Evolutionary conservation across 2,797 vertebrate species (phyloP), one percentile per base, ranked within the genome.

Genomic region (Tachyglossus aculeatus): DNA sequence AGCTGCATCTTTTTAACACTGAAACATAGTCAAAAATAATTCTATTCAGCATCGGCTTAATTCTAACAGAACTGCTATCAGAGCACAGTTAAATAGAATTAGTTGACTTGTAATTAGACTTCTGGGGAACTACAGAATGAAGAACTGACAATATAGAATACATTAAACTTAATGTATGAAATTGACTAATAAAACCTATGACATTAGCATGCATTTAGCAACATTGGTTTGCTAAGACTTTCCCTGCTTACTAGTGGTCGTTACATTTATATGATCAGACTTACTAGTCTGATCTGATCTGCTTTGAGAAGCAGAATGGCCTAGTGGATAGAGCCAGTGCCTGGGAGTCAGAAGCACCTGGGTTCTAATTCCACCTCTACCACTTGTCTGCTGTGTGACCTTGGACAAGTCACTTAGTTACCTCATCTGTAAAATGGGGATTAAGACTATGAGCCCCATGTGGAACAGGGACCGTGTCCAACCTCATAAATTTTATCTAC

Each of bases 11-110:
- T 81, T 77, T 68, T 82, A 77, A 74, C 74, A 73, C 4, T 61
- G 70, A 82, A 77, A 78, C 72, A 65, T 13, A 48, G 77, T 57
- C 72, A 77, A 65, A 86, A 85, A 80, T 74, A 48, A 60, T 78
- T 72, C 47, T 64, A 32, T 76, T 80, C 25, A 37, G 67, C 25
- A 48, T 61, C 60, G 73, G 82, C 83, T 71, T 29, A 60, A 50
- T 78, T 84, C 47, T 57, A 80, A 66, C 56, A 24, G 29, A 83
- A 63, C 69, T 77, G 56, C 45, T 73, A 45, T 63, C 66, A 56
- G 76, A 85, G 55, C 45, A 55, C 9, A 32, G 6, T 69, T 75
- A 80, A 74, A 64, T 33, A 31, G 22, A 80, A 59, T 58, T 75
- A 76, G 65, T n/a, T 54, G 13, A 6, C 68, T 74, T 74, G 63